Base-by-base conservation (phyloP, 2,113 vertebrate genomes). In the Lepisosteus oculatus region DNA sequence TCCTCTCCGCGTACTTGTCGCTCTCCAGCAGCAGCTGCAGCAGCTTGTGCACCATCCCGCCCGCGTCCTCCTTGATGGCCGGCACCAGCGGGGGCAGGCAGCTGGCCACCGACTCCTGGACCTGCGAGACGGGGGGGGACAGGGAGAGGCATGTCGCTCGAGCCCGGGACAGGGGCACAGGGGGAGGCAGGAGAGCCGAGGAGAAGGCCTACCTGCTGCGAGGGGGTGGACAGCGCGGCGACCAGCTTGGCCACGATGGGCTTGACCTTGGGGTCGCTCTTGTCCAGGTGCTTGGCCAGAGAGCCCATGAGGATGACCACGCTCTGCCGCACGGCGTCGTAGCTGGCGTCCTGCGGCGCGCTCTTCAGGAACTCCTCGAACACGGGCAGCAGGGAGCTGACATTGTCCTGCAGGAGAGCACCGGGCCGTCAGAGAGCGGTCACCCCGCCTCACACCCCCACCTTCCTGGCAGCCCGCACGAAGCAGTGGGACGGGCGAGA, bases 251-350 rank as follows among this genome's bases (percentile, higher is more conserved):
- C 97, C 69, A 99, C 93, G 2, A 99, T 99, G 71, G 97, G 97
- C 84, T 98, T 98, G 79, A 99, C 96, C 87, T 98, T 99, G 72
- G 97, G 97, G 87, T 99, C 97, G 0, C 84, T 98, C 83, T 97
- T 98, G 79, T 99, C 97, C 87, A 99, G 87, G 87, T 99, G 97
- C 83, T 99, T 99, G 83, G 97, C 97, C 80, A 99, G 87, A 5
- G 97, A 99, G 65, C 97, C 97, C 97, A 99, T 99, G 8, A 99
- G 92, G 84, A 99, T 96, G 75, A 99, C 97, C 73, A 99, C 97
- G 0, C 96, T 98, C 90, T 99, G 97, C 77, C 97, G 93, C 77
- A 99, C 96, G 0, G 97, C 93, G 61, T 99, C 97, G 0, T 99
- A 99, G 85, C 91, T 97, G 81, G 97, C 97, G 12, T 99, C 96